Percentiles rank a stretch among this genome's conserved stretches.
Conservation (phyloP, 2,888 invertebrate species). For the Ochlodes sylvanus region DNA sequence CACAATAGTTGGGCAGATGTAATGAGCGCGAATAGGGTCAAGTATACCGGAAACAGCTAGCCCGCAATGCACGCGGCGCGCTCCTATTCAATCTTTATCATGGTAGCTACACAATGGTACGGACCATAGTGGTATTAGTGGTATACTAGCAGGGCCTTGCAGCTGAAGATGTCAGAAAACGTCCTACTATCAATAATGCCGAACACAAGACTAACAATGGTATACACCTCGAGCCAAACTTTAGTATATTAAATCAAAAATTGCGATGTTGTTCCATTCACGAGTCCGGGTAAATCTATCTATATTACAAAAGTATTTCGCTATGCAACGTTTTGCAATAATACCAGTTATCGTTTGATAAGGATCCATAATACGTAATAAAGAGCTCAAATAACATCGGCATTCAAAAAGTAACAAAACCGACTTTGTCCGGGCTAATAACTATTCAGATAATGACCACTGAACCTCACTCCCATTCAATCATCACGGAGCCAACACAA, state of each 20-base stretch:
- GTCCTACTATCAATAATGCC: neutral
- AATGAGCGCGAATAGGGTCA: slow-evolving; percentile 72
- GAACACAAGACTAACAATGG: too few relatives aligned
- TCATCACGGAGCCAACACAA: slow-evolving; percentile 41
- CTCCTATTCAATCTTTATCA: slow-evolving; percentile 71
- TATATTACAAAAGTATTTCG: slow-evolving; percentile 25
- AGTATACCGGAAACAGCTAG: slow-evolving; percentile 76
- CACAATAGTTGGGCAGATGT: slow-evolving; percentile 49
- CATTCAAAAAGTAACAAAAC: neutral
- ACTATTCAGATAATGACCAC: slow-evolving; percentile 18
- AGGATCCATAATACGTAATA: too few relatives aligned
- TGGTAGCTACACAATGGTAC: slow-evolving; percentile 42
- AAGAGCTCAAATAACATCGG: neutral
- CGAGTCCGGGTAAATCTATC: too few relatives aligned
- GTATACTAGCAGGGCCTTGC: neutral
- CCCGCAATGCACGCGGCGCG: slow-evolving; percentile 65
- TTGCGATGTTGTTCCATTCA: too few relatives aligned
- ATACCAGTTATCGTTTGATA: too few relatives aligned
- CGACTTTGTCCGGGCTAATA: slow-evolving; percentile 31
- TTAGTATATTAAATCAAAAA: too few relatives aligned
- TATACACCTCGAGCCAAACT: too few relatives aligned
- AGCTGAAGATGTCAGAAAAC: neutral
- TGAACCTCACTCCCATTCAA: slow-evolving; percentile 35
- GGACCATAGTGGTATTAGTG: slow-evolving; percentile 25
- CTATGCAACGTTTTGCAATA: slow-evolving; percentile 44